Conservation (phyloP, 1,140 invertebrate genomes). For the Drosophila neocordata region DNA sequence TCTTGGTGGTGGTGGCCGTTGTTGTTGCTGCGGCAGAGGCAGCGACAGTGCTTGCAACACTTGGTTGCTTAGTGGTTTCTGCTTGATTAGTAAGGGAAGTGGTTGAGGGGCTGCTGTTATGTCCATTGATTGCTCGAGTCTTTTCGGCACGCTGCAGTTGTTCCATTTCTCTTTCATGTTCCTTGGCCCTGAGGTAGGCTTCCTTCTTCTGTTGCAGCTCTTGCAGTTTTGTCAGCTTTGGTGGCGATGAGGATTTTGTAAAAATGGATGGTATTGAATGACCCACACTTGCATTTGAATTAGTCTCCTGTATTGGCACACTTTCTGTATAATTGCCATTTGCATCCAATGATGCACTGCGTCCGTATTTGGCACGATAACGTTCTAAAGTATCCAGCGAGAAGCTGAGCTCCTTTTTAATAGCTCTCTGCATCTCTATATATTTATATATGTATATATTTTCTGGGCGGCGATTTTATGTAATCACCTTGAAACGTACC, state of each 20-base stretch:
- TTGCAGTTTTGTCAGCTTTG: conserved; percentile 65
- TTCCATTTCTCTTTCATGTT: conserved; percentile 68
- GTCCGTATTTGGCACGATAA: conserved; percentile 67
- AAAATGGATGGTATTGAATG: conserved; percentile 42
- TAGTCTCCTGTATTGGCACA: conserved; percentile 8
- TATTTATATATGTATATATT: conserved; percentile 4
- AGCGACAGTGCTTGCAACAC: background rate
- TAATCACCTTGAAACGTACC: conserved; percentile 65
- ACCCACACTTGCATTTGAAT: background rate
- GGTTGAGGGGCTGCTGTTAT: conserved; percentile 2
- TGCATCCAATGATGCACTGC: conserved; percentile 63
- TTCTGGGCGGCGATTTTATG: conserved; percentile 56
- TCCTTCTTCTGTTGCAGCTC: conserved; percentile 70
- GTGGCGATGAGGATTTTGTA: conserved; percentile 46
- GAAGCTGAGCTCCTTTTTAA: conserved; percentile 73
- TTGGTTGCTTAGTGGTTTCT: background rate
- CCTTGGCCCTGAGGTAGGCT: conserved; percentile 57
- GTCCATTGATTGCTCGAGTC: conserved; percentile 13
- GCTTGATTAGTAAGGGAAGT: background rate
- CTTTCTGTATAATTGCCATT: conserved; percentile 41
- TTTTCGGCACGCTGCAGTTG: conserved; percentile 51
- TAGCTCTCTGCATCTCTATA: conserved; percentile 58
- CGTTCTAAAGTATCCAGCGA: conserved; percentile 71
- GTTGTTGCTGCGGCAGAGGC: background rate
- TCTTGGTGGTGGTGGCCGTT: background rate